Base-by-base conservation (phyloP, 2,797 vertebrate genomes). In the Picus viridis region DNA sequence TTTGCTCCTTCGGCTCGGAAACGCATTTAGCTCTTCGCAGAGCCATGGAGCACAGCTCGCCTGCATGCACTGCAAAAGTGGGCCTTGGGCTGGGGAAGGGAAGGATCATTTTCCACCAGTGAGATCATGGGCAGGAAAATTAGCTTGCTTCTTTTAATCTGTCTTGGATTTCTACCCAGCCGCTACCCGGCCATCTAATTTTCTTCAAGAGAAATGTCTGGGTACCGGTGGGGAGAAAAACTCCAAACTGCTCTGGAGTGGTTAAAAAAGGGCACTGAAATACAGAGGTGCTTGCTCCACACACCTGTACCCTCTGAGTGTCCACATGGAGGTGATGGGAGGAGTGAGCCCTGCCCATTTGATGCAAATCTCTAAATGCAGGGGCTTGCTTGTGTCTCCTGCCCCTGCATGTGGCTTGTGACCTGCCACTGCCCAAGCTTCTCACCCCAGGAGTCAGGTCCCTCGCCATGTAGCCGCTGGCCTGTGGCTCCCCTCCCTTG, bases 1-100 rank as follows among this genome's bases (percentile, higher is more conserved):
- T 94, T 95, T 92, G 85, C 83, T 86, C 94, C 75, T 88, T 82
- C 2, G 11, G 67, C 64, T 88, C 85, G 85, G 90, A 90, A 74
- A 93, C 34, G 54, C 92, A 74, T 88, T 81, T 82, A 88, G 94
- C 83, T 92, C 11, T 88, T 83, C 88, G 80, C 53, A 91, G 89
- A 86, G 90, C 0, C 2, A 29, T 36, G 47, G 86, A 85, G 74
- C 8, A 70, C 57, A 79, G 87, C 68, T 90, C 86, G 72, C 47
- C 71, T 49, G 2, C 79, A 62, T 6, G 10, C 83, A 53, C 76
- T 75, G 78, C 53, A 39, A 45, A 51, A 81, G 61, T 2, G 0
- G 20, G 34, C 18, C 20, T 79, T 6, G 4, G 77, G 63, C 70
- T 68, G 75, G 41, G 56, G 62, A 68, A 87, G 70, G 79, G 87